Conservation (phyloP, 2,113 vertebrate species). For the Hystrix brachyura region DNA sequence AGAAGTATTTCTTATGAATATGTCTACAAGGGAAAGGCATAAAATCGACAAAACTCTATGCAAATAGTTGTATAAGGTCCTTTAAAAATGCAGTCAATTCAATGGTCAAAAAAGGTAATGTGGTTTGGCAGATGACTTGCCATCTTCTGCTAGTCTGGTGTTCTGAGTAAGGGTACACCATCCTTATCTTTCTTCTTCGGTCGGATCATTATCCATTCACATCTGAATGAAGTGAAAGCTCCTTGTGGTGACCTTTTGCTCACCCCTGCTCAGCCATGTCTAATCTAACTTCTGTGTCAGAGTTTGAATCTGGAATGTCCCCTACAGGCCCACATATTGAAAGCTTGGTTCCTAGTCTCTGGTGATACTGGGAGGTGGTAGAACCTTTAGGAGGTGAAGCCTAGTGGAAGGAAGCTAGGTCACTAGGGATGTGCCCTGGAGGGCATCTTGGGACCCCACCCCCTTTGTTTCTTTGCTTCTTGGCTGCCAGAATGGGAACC, state of each 20-base stretch:
- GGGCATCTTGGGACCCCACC: neutral
- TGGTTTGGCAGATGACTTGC: neutral
- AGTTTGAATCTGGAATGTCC: neutral
- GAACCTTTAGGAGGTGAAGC: neutral
- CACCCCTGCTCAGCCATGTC: neutral
- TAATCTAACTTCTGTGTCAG: neutral
- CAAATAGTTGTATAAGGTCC: neutral
- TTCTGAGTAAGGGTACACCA: neutral
- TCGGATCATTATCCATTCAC: neutral
- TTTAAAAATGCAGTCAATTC: neutral
- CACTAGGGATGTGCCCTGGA: neutral
- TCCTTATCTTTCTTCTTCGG: neutral
- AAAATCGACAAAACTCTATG: neutral
- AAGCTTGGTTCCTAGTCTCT: neutral
- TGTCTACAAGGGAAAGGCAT: conserved; percentile 78
- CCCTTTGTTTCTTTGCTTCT: neutral
- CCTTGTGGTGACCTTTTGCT: neutral
- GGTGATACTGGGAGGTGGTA: neutral
- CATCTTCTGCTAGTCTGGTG: neutral
- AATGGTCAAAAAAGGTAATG: neutral
- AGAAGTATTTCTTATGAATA: conserved; percentile 75
- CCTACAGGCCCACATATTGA: neutral
- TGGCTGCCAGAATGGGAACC: neutral
- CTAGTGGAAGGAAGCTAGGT: neutral
- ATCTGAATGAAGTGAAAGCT: neutral